These are phyloP conservation scores for Pristionchus maxplancki DNA, from an alignment of 2,888 invertebrate species.

Conservation along the genomic window DNA sequence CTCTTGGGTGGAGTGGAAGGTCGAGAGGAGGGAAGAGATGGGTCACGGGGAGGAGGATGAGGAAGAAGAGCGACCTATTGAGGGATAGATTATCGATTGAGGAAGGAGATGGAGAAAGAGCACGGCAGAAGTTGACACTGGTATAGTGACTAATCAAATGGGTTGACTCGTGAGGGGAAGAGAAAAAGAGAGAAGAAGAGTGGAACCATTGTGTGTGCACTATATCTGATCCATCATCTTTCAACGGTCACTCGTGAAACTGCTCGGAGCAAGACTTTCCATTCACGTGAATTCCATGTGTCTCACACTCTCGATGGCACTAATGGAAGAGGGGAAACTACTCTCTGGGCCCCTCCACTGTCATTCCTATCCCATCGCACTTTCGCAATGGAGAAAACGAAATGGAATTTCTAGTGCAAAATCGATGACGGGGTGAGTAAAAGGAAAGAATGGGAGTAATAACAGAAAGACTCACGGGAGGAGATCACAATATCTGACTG, in stretches of 20 bases:
- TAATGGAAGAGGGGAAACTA: neutral
- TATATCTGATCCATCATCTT: neutral
- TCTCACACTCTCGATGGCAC: neutral
- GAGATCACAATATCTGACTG: constrained; percentile 1
- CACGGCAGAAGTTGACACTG: neutral
- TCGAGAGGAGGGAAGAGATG: neutral
- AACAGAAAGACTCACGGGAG: constrained; percentile 16
- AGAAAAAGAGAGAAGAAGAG: neutral
- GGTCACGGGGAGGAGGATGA: constrained; percentile 10
- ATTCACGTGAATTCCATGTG: constrained; percentile 1
- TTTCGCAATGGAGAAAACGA: neutral
- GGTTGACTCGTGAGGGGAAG: neutral
- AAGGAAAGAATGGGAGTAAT: neutral
- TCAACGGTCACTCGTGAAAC: neutral
- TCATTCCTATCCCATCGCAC: neutral
- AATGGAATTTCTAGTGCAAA: neutral
- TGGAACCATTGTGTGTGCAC: neutral
- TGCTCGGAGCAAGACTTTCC: too few species aligned
- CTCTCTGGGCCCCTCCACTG: neutral
- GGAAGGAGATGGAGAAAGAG: neutral
- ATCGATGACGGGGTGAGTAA: neutral
- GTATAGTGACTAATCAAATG: neutral
- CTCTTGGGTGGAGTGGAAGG: neutral
- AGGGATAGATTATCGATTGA: neutral
- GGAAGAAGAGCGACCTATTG: constrained; percentile 31